Evolutionary conservation across 2,888 invertebrate species (phyloP), one percentile per base, ranked within the genome.

Genomic region (Mesorhabditis sp.): DNA sequence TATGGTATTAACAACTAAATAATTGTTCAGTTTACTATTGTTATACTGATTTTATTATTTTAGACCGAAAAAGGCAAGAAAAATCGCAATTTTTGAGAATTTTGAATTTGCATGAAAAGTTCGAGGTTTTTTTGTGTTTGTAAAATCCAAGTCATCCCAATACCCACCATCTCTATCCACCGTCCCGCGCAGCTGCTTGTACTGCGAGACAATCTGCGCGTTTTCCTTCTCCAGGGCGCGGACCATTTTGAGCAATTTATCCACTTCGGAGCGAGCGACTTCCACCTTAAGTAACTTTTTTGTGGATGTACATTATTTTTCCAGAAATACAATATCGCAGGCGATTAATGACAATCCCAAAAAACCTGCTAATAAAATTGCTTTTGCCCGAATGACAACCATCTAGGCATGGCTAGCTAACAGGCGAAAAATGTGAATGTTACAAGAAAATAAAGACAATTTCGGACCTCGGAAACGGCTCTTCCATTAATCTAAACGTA

Each of bases 201-300:
- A 72, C 66, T 78, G 78, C 0, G 72, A 72, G 0, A 67, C 74
- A 41, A 83, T 66, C 1, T 70, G 67, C 5, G 69, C 62, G 44
- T 84, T 85, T 71, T 88, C 88, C 62, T 83, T 85, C 74, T 88
- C 88, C 70, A 86, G 74, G 4, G 82, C 81, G 67, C 86, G 85
- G 43, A 88, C 80, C 74, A 87, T 85, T 65, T 85, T 85, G 67
- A 87, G 83, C 69, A 88, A 79, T 66, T 87, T 83, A 67, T 88
- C 87, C 10, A 88, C 86, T 74, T 88, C 88, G 4, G 74, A 71
- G 10, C 84, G 81, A 0, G 86, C 81, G 58, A 77, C 72, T 70
- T 86, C 83, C 45, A 86, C 71, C 75, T 75, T 58, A 42, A 70
- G 62, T 28, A n/a, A 64, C n/a, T 76, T 69, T 15, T 28, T 28